These are phyloP conservation scores for Cheilosia urbana DNA, from an alignment of 2,888 invertebrate species.

Conservation along the genomic window DNA sequence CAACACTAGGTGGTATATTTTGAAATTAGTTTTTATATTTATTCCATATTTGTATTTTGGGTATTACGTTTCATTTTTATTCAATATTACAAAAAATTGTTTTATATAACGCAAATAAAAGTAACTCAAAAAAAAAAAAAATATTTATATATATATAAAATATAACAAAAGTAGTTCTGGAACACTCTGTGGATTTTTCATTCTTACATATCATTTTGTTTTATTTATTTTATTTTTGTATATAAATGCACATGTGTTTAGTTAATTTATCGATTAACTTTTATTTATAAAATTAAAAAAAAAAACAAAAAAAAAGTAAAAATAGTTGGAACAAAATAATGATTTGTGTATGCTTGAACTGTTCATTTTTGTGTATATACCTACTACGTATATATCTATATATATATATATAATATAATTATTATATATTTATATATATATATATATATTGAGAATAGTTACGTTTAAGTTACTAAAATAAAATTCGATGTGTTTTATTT, in stretches of 20 bases:
- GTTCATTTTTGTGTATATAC: background rate
- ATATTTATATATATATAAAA: too few relatives aligned
- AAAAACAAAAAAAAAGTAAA: background rate
- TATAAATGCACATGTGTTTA: conserved; percentile 46
- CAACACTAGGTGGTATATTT: conserved; percentile 70
- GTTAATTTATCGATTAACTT: background rate
- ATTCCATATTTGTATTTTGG: conserved; percentile 21
- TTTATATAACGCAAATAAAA: conserved; percentile 5
- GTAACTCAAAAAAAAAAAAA: conserved; percentile 4
- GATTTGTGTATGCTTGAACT: conserved; percentile 11
- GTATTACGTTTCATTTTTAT: conserved; percentile 2
- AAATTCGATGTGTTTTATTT: conserved; percentile 66
- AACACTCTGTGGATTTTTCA: conserved; percentile 62
- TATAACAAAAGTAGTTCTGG: conserved; percentile 43
- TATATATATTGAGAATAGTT: conserved; percentile 6
- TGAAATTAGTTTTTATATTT: conserved; percentile 22
- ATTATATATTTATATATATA: background rate
- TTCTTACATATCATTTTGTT: conserved; percentile 22
- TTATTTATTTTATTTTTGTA: conserved; percentile 17
- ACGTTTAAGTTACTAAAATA: conserved; percentile 54
- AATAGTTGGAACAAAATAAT: conserved; percentile 8
- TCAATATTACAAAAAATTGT: conserved; percentile 42
- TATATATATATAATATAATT: background rate
- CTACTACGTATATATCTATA: background rate
- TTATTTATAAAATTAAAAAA: conserved; percentile 6